phyloP scores from a whole-genome alignment of 2,888 invertebrate species.

The Eristalis tenax region DNA sequence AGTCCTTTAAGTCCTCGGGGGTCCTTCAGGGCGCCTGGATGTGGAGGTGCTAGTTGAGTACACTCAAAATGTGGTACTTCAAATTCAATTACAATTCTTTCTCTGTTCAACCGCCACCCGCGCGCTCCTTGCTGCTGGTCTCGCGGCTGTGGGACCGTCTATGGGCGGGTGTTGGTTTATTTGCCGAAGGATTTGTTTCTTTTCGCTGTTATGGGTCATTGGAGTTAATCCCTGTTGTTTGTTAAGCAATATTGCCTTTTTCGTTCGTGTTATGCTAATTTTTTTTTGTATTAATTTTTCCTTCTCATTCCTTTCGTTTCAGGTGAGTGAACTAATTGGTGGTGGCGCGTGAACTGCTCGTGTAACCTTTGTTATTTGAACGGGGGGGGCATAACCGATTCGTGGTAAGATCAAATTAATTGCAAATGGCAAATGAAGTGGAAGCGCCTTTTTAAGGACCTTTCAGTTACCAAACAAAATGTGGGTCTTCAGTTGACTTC shows the following conservation, averaged over 20 bases:
- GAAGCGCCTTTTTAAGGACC: neutral
- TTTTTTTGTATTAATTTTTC: constrained; percentile 45
- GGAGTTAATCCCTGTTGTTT: constrained; percentile 49
- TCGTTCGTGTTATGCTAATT: constrained; percentile 49
- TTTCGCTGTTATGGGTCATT: constrained; percentile 55
- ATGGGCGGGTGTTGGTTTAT: constrained; percentile 48
- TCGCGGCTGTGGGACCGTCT: too few species aligned
- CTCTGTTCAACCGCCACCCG: neutral
- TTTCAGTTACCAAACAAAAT: neutral
- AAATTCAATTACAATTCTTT: constrained; percentile 68
- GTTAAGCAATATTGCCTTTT: constrained; percentile 38
- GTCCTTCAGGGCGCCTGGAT: neutral
- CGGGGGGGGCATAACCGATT: neutral
- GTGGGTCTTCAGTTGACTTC: neutral
- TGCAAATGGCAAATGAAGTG: neutral
- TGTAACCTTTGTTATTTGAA: constrained; percentile 12
- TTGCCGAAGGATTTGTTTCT: constrained; percentile 39
- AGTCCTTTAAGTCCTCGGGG: neutral
- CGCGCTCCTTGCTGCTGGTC: too few species aligned
- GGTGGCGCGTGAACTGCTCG: neutral
- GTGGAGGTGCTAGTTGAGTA: constrained; percentile 68
- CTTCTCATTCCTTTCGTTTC: constrained; percentile 49
- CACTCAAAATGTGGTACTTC: constrained; percentile 67
- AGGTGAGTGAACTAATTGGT: constrained; percentile 65
- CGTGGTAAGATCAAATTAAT: constrained; percentile 51